phyloP scores from a whole-genome alignment of 2,888 invertebrate genomes.

The Sturmia bella region DNA sequence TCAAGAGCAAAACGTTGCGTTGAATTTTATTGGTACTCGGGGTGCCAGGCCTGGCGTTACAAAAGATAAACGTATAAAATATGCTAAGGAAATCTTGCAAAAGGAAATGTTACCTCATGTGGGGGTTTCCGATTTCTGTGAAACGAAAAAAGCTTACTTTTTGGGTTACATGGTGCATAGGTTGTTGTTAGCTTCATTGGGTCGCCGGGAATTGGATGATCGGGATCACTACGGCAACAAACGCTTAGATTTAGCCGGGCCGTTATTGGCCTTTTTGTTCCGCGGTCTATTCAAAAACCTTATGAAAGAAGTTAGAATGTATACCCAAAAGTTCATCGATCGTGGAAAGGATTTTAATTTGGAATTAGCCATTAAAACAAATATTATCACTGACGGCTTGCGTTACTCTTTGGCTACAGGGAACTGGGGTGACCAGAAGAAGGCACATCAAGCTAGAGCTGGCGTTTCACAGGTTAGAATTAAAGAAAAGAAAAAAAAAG shows the following conservation, averaged over 20 bases:
- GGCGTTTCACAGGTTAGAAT: constrained; percentile 87
- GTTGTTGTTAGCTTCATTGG: constrained; percentile 94
- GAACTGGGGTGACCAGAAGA: constrained; percentile 99
- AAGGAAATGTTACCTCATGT: constrained; percentile 99
- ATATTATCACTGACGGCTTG: constrained; percentile 98
- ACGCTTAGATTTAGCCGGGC: constrained; percentile 98
- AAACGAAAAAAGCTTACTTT: constrained; percentile 99
- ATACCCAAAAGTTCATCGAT: constrained; percentile 99
- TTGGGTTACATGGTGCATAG: constrained; percentile 99
- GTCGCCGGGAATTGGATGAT: constrained; percentile 98
- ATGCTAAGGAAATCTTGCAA: constrained; percentile 99
- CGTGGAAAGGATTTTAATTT: constrained; percentile 99
- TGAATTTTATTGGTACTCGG: constrained; percentile 99
- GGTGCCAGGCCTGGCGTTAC: constrained; percentile 99
- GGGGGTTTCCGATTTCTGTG: constrained; percentile 99
- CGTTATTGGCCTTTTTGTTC: constrained; percentile 97
- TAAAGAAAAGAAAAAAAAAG: neutral
- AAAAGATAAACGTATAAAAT: constrained; percentile 99
- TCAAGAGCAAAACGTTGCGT: constrained; percentile 98
- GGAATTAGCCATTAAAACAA: constrained; percentile 93
- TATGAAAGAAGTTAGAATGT: constrained; percentile 98
- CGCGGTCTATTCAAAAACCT: constrained; percentile 97
- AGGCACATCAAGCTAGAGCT: constrained; percentile 94
- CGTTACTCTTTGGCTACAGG: constrained; percentile 99
- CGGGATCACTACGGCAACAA: constrained; percentile 99